Conservation (phyloP, 2,113 vertebrate genomes). For the Rhodinocichla rosea region DNA sequence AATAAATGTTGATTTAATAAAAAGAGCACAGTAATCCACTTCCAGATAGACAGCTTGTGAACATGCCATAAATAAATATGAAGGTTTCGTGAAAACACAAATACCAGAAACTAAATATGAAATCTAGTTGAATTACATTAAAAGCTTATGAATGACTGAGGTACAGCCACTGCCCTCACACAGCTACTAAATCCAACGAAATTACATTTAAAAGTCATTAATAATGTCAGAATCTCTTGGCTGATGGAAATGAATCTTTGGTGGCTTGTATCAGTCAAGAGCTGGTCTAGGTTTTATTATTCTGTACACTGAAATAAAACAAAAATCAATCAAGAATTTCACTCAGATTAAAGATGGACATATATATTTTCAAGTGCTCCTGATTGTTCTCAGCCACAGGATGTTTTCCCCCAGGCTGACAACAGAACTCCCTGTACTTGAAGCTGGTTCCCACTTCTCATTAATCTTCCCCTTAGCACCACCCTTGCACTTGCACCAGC, state of each 20-base stretch:
- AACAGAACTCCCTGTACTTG: background rate
- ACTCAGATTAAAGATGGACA: background rate
- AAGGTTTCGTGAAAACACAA: conserved; percentile 29
- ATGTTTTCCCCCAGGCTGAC: background rate
- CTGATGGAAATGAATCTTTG: background rate
- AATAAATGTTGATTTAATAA: background rate
- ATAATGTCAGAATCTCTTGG: background rate
- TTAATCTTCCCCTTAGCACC: background rate
- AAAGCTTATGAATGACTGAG: background rate
- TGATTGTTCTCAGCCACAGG: background rate
- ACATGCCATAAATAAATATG: conserved; percentile 32
- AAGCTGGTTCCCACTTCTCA: background rate
- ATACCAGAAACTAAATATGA: conserved; percentile 24
- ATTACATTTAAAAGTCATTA: background rate
- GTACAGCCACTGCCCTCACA: background rate
- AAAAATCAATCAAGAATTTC: background rate
- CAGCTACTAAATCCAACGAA: background rate
- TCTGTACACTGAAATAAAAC: background rate
- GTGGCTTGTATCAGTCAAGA: background rate
- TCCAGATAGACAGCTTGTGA: conserved; percentile 21
- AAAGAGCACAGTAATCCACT: background rate
- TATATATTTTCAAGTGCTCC: background rate
- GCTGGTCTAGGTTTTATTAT: background rate
- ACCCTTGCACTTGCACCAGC: background rate
- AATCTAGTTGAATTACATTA: conserved; percentile 6